Evolutionary conservation across 1,140 invertebrate species (phyloP), one percentile per base, ranked within the genome.

Genomic region (Diachasma alloeum): DNA sequence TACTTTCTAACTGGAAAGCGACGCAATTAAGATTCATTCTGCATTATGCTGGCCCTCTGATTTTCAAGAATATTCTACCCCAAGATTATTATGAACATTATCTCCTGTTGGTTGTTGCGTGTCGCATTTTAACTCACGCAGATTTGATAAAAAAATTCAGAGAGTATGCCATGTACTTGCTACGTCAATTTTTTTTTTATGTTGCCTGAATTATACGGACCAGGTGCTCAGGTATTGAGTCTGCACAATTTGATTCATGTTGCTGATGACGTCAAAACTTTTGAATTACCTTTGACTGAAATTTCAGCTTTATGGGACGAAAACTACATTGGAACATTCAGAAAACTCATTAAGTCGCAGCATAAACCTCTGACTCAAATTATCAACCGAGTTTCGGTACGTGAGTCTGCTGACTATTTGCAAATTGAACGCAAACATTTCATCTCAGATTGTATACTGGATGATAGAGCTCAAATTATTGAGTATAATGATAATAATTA

Each of bases 251-350:
- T 71, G 46, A 75, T 75, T 44, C 73, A 78, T 42, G 13, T 78
- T 11, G 48, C 72, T 15, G 77, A 75, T 72, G 77, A 78, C n/a
- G 46, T 71, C 0, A 66, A 39, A 36, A 74, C 24, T 37, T 39
- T 78, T 36, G 22, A 69, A 10, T 63, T 56, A 17, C 31, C 72
- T 46, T 26, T 78, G 0, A 46, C 9, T 10, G 46, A 74, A 6
- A 37, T 78, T 17, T 68, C 77, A 13, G 77, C 77, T 1, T 78
- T 78, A 13, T 66, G 53, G 31, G 63, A 63, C 4, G 73, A 78
- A 66, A 78, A 66, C 48, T 24, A 36, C 2, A 67, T 78, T n/a
- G 77, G 72, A 10, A 75, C 74, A 72, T 56, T 75, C 11, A 70
- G 74, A 44, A 71, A 72, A 48, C 22, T 17, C 68, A 31, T 70